Evolutionary conservation across 2,797 vertebrate species (phyloP), one percentile per base, ranked within the genome.

Genomic region (Enoplosus armatus): DNA sequence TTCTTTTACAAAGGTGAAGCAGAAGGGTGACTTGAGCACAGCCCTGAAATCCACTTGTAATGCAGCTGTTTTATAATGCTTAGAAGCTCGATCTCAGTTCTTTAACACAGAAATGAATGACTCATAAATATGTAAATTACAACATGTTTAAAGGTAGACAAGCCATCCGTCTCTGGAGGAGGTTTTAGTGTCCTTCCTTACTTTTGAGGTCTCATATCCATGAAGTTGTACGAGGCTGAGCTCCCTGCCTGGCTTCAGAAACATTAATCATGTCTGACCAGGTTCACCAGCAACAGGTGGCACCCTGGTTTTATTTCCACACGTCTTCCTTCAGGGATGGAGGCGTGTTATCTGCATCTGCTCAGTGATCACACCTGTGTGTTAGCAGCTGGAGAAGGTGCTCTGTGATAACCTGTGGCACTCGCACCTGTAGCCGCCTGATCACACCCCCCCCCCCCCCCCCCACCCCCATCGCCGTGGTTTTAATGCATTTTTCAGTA

Each of bases 401-500:
- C 43, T 53, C 35, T 66, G 20, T 56, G 67, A 75, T 81, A 55
- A 67, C 65, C 73, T 71, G 51, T 61, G 48, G 56, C 47, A 41
- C n/a, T 58, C 33, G 2, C 18, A 79, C 27, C 68, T 67, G 56
- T 41, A 29, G 55, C 41, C n/a, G 27, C n/a, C 24, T 41, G 48
- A 59, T 54, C 70, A 33, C 10, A 8, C 47, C 39, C 45, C 64
- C 63, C n/a, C n/a, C n/a, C n/a, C n/a, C n/a, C n/a, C n/a, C n/a
- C n/a, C n/a, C n/a, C n/a, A n/a, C n/a, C n/a, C 48, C 15, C n/a
- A 4, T 56, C 7, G 8, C 60, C 60, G 24, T 3, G 27, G 31
- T 48, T 85, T 66, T 71, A 72, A 86, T 82, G 63, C 27, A 71
- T 86, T 71, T 79, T 72, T 77, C 50, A 86, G 51, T 3, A 61